Evolutionary conservation across 2,113 vertebrate genomes (phyloP).

Genomic region (Laticauda laticaudata): DNA sequence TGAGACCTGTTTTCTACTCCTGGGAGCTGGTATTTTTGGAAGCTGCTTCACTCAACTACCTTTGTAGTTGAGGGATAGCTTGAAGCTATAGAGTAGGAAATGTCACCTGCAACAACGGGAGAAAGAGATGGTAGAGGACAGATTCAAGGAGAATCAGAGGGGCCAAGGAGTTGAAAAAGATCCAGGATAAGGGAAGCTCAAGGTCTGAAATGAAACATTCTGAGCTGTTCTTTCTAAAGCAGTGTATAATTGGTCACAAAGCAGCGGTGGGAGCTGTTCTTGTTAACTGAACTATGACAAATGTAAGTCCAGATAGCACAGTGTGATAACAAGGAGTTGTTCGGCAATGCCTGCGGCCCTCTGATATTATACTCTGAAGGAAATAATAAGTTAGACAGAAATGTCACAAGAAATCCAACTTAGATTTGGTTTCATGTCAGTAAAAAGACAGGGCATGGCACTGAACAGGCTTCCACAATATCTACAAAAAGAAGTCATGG

Average conservation of each 20-base stretch:
- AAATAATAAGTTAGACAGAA: constrained; percentile 61
- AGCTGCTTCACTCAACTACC: constrained; percentile 72
- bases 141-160: constrained; percentile 76
- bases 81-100: constrained; percentile 73
- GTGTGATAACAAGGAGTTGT: constrained; percentile 57
- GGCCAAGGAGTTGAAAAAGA: constrained; percentile 69
- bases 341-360: constrained; percentile 60
- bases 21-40: constrained; percentile 82
- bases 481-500: background rate
- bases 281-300: constrained; percentile 69
- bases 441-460: background rate
- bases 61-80: constrained; percentile 80
- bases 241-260: constrained; percentile 48
- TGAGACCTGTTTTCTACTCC: constrained; percentile 72
- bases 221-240: constrained; percentile 62
- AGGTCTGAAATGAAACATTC: constrained; percentile 58
- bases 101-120: constrained; percentile 70
- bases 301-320: constrained; percentile 57
- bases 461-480: constrained; percentile 17
- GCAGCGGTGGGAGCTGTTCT: constrained; percentile 57
- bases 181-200: constrained; percentile 47
- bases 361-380: constrained; percentile 58
- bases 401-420: constrained; percentile 52
- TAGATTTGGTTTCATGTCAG: constrained; percentile 47
- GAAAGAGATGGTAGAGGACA: constrained; percentile 64